A percentile compares a stretch with the other conserved stretches of the same genome.
Evolutionary conservation across 1,140 invertebrate species (phyloP).

Genomic region (Leptopilina clavipes): DNA sequence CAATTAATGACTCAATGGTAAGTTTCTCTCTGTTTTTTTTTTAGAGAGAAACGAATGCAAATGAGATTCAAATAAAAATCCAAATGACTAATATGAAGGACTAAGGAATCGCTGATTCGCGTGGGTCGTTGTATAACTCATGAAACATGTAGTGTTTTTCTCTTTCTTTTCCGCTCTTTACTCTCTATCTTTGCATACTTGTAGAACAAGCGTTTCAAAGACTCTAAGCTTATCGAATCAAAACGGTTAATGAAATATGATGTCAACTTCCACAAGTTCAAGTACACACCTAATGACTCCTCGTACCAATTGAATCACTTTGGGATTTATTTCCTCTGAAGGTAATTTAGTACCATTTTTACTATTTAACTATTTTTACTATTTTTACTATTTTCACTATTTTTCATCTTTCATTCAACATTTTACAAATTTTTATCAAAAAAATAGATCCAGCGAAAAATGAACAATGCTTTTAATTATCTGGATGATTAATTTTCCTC

Average conservation of each 20-base stretch:
- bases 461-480: background rate
- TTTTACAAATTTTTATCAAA: too few relatives aligned
- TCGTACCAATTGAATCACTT: too few relatives aligned
- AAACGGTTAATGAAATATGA: constrained; percentile 22
- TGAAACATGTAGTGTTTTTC: constrained; percentile 18
- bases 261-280: constrained; percentile 11
- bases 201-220: constrained; percentile 21
- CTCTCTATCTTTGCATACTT: constrained; percentile 10
- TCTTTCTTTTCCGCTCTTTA: constrained; percentile 5
- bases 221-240: background rate
- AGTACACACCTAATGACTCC: background rate
- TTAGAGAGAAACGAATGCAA: background rate
- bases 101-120: background rate
- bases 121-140: constrained; percentile 10
- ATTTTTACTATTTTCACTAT: too few relatives aligned
- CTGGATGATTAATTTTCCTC: background rate
- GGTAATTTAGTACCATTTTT: too few relatives aligned
- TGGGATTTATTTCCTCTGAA: too few relatives aligned
- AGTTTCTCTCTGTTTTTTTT: too few relatives aligned
- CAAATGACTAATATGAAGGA: background rate
- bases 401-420: too few relatives aligned
- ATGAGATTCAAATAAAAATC: background rate
- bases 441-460: background rate
- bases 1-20: too few relatives aligned
- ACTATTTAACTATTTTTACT: too few relatives aligned